These are phyloP conservation scores for Terrapene triunguis DNA, from an alignment of 2,113 vertebrate genomes.

Conservation along the genomic window DNA sequence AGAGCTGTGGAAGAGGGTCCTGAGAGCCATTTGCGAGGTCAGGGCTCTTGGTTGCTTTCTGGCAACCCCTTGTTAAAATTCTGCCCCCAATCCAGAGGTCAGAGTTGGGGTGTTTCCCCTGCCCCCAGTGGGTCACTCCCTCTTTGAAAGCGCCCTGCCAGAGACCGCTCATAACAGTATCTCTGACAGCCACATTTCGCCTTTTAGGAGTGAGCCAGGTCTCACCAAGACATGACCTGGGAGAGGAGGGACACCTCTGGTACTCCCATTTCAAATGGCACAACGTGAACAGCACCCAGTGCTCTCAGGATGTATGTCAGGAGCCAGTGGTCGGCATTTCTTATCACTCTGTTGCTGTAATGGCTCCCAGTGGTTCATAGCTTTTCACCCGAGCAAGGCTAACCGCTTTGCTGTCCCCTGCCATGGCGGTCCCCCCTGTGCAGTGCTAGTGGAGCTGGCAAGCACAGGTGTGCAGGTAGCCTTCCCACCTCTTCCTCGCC, in stretches of 20 bases:
- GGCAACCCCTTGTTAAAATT: background rate
- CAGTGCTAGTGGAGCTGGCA: background rate
- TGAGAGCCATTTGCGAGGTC: background rate
- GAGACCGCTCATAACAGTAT: accelerated
- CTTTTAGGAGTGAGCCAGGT: constrained; percentile 73
- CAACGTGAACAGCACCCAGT: constrained; percentile 59
- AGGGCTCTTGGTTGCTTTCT: background rate
- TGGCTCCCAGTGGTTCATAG: constrained; percentile 2
- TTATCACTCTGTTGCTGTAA: constrained; percentile 45
- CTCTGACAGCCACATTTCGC: constrained; percentile 62
- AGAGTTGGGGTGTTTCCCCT: background rate
- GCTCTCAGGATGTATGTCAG: constrained; percentile 71
- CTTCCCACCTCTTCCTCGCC: too few relatives aligned
- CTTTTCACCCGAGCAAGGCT: background rate
- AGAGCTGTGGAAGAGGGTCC: background rate
- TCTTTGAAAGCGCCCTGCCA: background rate
- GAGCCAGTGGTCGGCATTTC: constrained; percentile 33
- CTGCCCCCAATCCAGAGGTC: constrained; percentile 16
- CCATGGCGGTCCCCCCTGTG: background rate
- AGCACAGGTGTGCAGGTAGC: too few relatives aligned
- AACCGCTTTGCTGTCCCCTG: background rate
- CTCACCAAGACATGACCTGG: constrained; percentile 56
- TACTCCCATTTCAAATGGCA: constrained; percentile 58
- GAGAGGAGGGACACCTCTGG: constrained; percentile 35
- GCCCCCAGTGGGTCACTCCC: background rate